These are phyloP conservation scores for Muricea muricata DNA, from an alignment of 92 coral and sea anemone species.

Conservation along the genomic window DNA sequence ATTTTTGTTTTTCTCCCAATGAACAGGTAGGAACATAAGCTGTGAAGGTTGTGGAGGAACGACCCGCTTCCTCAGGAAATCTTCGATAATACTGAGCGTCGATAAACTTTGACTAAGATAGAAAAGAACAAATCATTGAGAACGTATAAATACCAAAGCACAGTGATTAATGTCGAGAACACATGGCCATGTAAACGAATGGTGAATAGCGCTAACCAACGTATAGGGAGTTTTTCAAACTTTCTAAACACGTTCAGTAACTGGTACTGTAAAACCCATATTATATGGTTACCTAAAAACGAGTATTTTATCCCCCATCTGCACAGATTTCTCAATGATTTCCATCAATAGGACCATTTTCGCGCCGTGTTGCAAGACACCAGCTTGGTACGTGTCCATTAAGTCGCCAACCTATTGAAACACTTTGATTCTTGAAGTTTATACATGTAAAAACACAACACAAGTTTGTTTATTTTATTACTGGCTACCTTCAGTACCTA, in stretches of 20 bases:
- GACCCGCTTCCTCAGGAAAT: slow-evolving; percentile 76
- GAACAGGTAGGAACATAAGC: slow-evolving; percentile 56
- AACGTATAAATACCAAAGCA: too few relatives aligned
- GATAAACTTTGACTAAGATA: slow-evolving; percentile 88
- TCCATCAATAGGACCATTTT: slow-evolving; percentile 87
- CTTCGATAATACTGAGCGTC: slow-evolving; percentile 88
- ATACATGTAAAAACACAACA: too few relatives aligned
- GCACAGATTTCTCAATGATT: slow-evolving; percentile 80
- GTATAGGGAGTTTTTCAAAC: too few relatives aligned
- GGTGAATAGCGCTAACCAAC: too few relatives aligned
- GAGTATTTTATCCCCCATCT: slow-evolving; percentile 83
- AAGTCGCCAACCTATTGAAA: slow-evolving; percentile 77
- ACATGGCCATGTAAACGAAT: too few relatives aligned
- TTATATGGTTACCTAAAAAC: slow-evolving; percentile 76
- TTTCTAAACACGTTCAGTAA: too few relatives aligned
- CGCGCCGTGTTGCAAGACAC: slow-evolving; percentile 82
- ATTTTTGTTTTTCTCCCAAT: slow-evolving; percentile 93
- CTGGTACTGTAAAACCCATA: too few relatives aligned
- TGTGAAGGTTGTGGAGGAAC: slow-evolving; percentile 83
- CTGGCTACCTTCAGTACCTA: too few relatives aligned
- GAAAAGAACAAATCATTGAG: too few relatives aligned
- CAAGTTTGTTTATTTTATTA: too few relatives aligned
- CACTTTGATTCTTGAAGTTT: too few relatives aligned
- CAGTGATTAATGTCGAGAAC: too few relatives aligned
- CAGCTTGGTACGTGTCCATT: slow-evolving; percentile 77